phyloP scores from a whole-genome alignment of 2,797 vertebrate species.

The Falco cherrug region DNA sequence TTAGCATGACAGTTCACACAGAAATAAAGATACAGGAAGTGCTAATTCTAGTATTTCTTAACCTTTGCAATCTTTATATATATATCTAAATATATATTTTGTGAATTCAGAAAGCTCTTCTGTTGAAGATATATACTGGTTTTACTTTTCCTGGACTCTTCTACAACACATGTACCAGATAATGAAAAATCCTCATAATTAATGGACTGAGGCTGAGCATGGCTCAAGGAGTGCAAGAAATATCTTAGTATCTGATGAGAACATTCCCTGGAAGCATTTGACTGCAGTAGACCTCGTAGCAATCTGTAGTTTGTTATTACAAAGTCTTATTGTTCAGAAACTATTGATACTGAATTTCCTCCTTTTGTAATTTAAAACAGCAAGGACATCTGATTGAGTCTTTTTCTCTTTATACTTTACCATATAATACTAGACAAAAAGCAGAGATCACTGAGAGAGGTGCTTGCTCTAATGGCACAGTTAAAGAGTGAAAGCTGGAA shows the following conservation, averaged over 20 bases:
- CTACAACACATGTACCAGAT: background rate
- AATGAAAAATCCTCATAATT: background rate
- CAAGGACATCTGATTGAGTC: background rate
- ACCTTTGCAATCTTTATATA: background rate
- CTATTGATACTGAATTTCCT: background rate
- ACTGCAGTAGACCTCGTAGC: background rate
- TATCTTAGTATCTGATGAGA: background rate
- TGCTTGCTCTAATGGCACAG: background rate
- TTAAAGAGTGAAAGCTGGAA: slow-evolving; percentile 40
- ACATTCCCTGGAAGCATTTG: background rate
- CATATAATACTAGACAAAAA: slow-evolving; percentile 2
- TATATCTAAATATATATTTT: background rate
- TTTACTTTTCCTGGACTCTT: background rate
- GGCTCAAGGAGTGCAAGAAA: background rate
- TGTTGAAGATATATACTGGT: background rate
- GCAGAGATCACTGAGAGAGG: background rate
- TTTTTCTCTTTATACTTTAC: slow-evolving; percentile 7
- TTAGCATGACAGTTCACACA: background rate
- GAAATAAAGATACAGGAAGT: background rate
- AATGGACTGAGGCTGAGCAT: background rate
- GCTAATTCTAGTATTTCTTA: background rate
- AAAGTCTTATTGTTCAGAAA: slow-evolving; percentile 7
- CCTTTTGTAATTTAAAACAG: slow-evolving; percentile 21
- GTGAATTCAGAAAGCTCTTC: background rate
- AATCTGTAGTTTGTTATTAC: slow-evolving; percentile 7